A percentile compares a stretch with the other conserved stretches of the same genome.
Evolutionary conservation across 53 echinoderm and acorn worm species (phyloP).

Genomic region (Holothuria leucospilota): DNA sequence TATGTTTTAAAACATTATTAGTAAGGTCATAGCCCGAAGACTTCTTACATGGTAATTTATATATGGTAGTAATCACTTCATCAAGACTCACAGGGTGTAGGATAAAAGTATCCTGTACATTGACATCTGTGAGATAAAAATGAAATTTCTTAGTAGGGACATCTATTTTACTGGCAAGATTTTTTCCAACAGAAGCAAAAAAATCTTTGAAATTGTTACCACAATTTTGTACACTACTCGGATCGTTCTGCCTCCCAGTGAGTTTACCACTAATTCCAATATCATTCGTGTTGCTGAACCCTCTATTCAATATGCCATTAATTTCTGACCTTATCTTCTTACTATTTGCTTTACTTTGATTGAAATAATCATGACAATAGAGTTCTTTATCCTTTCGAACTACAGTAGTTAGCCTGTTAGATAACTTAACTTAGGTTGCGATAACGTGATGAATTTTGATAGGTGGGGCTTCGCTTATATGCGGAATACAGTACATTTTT

Average conservation of each 20-base stretch:
- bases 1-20: neutral
- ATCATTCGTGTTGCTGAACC: no score
- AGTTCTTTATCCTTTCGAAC: no score
- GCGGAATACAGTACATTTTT: no score
- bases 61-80: neutral
- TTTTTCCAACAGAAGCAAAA: neutral
- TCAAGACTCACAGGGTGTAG: neutral
- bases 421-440: no score
- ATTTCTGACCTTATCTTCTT: no score
- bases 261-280: no score
- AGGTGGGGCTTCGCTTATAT: no score
- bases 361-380: no score
- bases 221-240: neutral
- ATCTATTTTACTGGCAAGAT: constrained; percentile 18
- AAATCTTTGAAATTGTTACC: neutral
- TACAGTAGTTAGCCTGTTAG: no score
- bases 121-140: neutral
- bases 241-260: neutral
- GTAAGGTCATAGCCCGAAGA: neutral
- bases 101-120: constrained; percentile 3
- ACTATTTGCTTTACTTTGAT: no score
- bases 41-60: neutral
- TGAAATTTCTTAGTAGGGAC: neutral
- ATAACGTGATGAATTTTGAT: no score
- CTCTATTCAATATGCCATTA: no score